phyloP scores from a whole-genome alignment of 2,797 vertebrate genomes.

The Tokudaia tokunoshimensis region DNA sequence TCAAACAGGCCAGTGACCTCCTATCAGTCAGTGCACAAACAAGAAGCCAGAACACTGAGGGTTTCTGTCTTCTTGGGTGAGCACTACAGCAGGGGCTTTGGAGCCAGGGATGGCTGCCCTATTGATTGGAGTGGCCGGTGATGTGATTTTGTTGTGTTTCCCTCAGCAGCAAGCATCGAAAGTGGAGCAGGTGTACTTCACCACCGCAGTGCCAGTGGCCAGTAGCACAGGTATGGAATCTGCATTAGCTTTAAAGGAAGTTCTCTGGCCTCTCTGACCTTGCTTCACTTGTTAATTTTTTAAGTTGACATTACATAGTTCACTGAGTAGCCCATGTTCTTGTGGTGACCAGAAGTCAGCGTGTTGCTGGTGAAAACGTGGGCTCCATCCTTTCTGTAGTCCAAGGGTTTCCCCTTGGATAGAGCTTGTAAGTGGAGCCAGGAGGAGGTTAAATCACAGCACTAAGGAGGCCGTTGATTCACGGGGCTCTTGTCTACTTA shows the following conservation, averaged over 20 bases:
- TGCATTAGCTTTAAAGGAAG: constrained; percentile 1
- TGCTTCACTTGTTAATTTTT: constrained; percentile 40
- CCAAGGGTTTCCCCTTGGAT: neutral
- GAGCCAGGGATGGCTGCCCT: neutral
- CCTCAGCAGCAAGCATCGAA: constrained; percentile 94
- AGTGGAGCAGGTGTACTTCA: constrained; percentile 99
- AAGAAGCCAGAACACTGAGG: constrained; percentile 58
- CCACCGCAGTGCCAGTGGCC: constrained; percentile 97
- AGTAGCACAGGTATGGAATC: constrained; percentile 93
- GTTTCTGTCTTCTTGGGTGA: constrained; percentile 58
- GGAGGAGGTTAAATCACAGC: constrained; percentile 56
- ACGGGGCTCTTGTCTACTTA: constrained; percentile 70
- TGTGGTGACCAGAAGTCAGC: neutral
- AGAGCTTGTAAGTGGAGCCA: constrained; percentile 42
- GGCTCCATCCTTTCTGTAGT: neutral
- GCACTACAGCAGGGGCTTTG: neutral
- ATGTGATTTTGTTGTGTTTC: constrained; percentile 65
- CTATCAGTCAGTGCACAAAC: constrained; percentile 65
- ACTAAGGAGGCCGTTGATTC: constrained; percentile 65
- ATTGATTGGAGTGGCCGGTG: neutral
- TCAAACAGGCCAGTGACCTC: constrained; percentile 66
- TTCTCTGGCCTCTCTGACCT: constrained; percentile 34
- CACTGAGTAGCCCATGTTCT: constrained; percentile 37
- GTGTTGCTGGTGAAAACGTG: neutral
- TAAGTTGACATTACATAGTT: constrained; percentile 40